These are phyloP conservation scores for Apotomis turbidana DNA, from an alignment of 2,888 invertebrate species.

Conservation along the genomic window DNA sequence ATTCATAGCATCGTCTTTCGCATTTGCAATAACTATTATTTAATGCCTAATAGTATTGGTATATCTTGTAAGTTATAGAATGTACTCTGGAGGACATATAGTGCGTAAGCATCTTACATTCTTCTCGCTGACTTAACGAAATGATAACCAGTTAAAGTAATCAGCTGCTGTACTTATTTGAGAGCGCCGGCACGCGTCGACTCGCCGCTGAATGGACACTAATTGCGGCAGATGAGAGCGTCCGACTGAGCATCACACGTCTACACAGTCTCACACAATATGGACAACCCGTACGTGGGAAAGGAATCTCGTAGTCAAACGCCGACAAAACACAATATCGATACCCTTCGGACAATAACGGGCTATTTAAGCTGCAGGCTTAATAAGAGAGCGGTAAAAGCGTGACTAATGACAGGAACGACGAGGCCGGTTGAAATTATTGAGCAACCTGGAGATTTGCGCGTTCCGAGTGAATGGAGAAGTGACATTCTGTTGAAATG, in stretches of 20 bases:
- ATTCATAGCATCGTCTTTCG: conserved; percentile 42
- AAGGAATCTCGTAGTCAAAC: conserved; percentile 55
- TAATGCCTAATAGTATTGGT: neutral
- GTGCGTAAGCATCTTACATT: conserved; percentile 20
- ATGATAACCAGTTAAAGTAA: conserved; percentile 50
- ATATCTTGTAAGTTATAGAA: too few relatives aligned
- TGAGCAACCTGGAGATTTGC: conserved; percentile 65
- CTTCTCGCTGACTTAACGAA: conserved; percentile 41
- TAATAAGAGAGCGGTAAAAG: conserved; percentile 54
- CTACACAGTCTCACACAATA: conserved; percentile 54
- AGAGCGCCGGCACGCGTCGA: conserved; percentile 68
- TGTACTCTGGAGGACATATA: conserved; percentile 1
- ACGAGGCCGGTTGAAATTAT: conserved; percentile 57
- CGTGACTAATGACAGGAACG: conserved; percentile 64
- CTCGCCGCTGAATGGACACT: conserved; percentile 68
- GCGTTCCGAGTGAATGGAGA: conserved; percentile 64
- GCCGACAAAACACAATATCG: conserved; percentile 48
- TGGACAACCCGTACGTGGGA: conserved; percentile 64
- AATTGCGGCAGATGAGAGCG: conserved; percentile 69
- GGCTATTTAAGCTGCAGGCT: conserved; percentile 52
- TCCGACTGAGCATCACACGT: conserved; percentile 60
- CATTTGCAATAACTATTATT: conserved; percentile 24
- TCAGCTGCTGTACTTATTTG: conserved; percentile 59
- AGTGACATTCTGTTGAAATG: conserved; percentile 67
- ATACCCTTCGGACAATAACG: conserved; percentile 54